A percentile compares a stretch with the other conserved stretches of the same genome.
Evolutionary conservation across 2,888 invertebrate species (phyloP).

Genomic region (Acleris emargana): DNA sequence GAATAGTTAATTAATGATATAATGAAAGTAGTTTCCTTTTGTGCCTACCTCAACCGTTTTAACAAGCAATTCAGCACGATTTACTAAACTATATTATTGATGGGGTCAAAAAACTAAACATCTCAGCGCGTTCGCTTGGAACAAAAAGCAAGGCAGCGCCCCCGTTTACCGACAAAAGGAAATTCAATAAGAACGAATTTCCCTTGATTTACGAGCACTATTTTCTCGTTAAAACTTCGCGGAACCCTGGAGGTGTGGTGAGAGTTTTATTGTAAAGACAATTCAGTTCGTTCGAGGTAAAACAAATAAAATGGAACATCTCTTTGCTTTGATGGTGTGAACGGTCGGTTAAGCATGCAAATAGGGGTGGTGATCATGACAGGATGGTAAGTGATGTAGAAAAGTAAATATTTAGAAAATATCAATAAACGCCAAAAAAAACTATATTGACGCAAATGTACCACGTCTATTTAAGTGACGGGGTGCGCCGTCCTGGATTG

Average conservation of each 20-base stretch:
- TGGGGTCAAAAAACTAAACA: conserved; percentile 56
- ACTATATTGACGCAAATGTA: too few species aligned
- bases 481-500: too few species aligned
- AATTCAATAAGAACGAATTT: conserved; percentile 83
- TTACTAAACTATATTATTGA: conserved; percentile 38
- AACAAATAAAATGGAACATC: conserved; percentile 24
- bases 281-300: conserved; percentile 47
- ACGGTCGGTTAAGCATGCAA: background rate
- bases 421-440: too few species aligned
- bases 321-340: conserved; percentile 14
- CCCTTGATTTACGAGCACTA: conserved; percentile 81
- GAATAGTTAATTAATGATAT: too few species aligned
- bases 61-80: conserved; percentile 9
- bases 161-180: conserved; percentile 75
- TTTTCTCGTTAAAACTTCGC: conserved; percentile 78
- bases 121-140: conserved; percentile 66
- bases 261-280: conserved; percentile 68
- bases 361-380: background rate
- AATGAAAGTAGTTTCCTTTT: background rate
- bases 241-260: conserved; percentile 68
- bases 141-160: conserved; percentile 72
- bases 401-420: too few species aligned
- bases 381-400: too few species aligned
- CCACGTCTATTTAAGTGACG: too few species aligned
- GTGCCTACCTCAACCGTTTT: background rate